Evolutionary conservation across 2,113 vertebrate species (phyloP).

Genomic region (Apteryx owenii): DNA sequence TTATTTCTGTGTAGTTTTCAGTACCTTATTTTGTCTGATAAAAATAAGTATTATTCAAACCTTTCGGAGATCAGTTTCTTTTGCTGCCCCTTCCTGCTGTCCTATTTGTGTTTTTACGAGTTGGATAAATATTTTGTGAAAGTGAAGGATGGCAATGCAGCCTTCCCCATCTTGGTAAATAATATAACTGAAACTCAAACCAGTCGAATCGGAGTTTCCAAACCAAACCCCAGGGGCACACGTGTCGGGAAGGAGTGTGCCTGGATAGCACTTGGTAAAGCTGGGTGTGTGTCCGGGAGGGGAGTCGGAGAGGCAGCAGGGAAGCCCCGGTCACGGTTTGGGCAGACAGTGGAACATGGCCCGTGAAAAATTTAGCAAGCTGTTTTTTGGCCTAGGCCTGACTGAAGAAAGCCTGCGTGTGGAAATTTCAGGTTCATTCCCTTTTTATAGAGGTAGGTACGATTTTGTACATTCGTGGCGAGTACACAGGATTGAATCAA

Average conservation of each 20-base stretch:
- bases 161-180: neutral
- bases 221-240: neutral
- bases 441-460: neutral
- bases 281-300: neutral
- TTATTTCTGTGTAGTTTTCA: neutral
- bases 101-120: neutral
- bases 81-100: neutral
- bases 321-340: neutral
- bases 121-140: neutral
- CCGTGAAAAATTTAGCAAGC: fast-evolving
- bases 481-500: neutral
- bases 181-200: neutral
- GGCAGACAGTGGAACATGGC: neutral
- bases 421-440: neutral
- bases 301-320: neutral
- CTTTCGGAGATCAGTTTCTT: neutral
- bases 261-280: neutral
- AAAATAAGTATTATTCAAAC: neutral
- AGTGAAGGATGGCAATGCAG: neutral
- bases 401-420: neutral
- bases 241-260: neutral
- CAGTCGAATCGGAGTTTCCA: neutral
- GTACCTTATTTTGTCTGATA: neutral
- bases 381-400: neutral
- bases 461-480: neutral